Conservation (phyloP, 2,113 vertebrate genomes). For the Macrotis lagotis region DNA sequence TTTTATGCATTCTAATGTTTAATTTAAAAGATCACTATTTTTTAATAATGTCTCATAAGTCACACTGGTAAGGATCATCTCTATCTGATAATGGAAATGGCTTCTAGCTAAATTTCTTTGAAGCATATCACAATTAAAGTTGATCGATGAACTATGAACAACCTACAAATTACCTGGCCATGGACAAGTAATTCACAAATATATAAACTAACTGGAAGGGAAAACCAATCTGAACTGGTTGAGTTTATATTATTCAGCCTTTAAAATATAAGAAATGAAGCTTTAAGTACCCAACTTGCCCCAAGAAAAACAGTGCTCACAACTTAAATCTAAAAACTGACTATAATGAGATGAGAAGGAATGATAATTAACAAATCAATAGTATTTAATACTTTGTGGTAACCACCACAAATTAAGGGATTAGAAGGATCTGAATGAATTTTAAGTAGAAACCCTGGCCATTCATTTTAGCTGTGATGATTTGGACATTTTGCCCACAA, state of each 20-base stretch:
- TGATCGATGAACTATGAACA: neutral
- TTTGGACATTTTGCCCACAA: neutral
- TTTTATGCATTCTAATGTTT: neutral
- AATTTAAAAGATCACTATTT: neutral
- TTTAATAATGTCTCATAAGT: neutral
- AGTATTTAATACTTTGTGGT: neutral
- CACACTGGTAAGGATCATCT: neutral
- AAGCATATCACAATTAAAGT: neutral
- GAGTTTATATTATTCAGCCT: neutral
- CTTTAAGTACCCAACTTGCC: neutral
- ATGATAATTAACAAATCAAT: neutral
- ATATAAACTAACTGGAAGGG: neutral
- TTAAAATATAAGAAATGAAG: neutral
- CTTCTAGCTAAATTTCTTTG: neutral
- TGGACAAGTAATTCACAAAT: neutral
- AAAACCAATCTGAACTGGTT: neutral
- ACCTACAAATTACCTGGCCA: neutral
- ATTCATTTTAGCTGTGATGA: neutral
- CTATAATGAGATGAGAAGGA: neutral
- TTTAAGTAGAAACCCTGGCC: neutral
- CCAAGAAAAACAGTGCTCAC: neutral
- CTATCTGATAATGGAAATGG: neutral
- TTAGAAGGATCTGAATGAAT: neutral
- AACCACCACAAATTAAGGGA: neutral
- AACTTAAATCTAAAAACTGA: neutral